Percentiles rank a stretch among this genome's conserved stretches.
phyloP scores from a whole-genome alignment of 2,888 invertebrate genomes.

The Dryobota labecula region DNA sequence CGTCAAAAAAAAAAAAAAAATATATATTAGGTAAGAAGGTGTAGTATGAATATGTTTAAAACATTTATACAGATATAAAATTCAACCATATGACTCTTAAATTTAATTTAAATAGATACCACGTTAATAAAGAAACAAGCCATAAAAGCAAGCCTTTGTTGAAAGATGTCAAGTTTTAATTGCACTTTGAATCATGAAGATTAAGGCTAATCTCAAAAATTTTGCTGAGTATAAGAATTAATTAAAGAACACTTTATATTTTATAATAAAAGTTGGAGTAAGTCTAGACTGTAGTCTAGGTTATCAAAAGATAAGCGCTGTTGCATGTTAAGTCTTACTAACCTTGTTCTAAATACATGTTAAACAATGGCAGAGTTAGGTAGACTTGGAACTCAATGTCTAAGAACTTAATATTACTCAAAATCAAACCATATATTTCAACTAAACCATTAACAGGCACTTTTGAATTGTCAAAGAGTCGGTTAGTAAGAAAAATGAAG shows the following conservation, averaged over 20 bases:
- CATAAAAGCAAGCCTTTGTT: slow-evolving; percentile 9
- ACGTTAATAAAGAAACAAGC: background rate
- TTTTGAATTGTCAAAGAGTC: too few relatives aligned
- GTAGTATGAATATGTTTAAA: background rate
- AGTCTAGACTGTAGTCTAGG: slow-evolving; percentile 19
- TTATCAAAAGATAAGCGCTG: slow-evolving; percentile 32
- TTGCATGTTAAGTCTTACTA: slow-evolving; percentile 29
- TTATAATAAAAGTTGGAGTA: slow-evolving; percentile 14
- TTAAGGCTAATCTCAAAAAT: slow-evolving; percentile 32
- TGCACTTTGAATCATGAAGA: slow-evolving; percentile 29
- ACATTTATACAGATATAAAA: background rate
- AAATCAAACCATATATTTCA: too few relatives aligned
- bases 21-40: too few relatives aligned
- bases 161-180: slow-evolving; percentile 37
- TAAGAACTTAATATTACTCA: background rate
- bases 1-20: too few relatives aligned
- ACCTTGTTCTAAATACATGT: slow-evolving; percentile 51
- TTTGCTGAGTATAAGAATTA: slow-evolving; percentile 17
- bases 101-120: background rate
- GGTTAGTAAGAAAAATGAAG: too few relatives aligned
- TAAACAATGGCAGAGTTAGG: slow-evolving; percentile 24
- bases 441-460: too few relatives aligned
- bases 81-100: background rate
- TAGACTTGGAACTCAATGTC: background rate
- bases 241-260: slow-evolving; percentile 28